Percentiles rank a stretch among this genome's conserved stretches.
Conservation (phyloP, 2,888 invertebrate species). For the Rapana venosa region DNA sequence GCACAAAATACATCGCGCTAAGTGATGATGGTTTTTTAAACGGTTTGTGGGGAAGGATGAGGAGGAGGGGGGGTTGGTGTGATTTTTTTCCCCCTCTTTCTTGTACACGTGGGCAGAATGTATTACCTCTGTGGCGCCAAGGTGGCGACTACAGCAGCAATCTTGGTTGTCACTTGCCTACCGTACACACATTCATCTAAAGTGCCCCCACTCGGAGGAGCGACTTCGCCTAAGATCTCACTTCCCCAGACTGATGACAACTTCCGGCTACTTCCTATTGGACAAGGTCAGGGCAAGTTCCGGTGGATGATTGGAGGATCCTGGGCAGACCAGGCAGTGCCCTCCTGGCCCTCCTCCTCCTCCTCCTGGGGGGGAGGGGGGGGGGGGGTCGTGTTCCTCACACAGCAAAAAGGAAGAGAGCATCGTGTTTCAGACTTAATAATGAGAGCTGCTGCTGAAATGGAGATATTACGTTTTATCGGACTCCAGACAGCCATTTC, state of each 20-base stretch:
- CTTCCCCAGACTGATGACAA: constrained; percentile 27
- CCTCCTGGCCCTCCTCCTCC: not conserved
- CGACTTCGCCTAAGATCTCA: constrained; percentile 34
- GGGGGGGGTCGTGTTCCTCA: not conserved
- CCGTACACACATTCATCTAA: constrained; percentile 24
- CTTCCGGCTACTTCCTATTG: constrained; percentile 30
- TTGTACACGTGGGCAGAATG: not conserved
- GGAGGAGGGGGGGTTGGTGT: no score
- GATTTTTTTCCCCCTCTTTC: no score
- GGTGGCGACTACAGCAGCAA: not conserved
- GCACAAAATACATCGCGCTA: no score
- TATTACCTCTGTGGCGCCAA: not conserved
- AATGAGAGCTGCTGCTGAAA: not conserved
- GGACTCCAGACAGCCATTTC: not conserved
- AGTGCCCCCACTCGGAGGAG: constrained; percentile 28
- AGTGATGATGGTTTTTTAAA: no score
- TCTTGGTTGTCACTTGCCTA: not conserved
- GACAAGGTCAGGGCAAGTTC: constrained; percentile 39
- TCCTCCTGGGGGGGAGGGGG: not conserved
- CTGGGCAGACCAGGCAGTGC: constrained; percentile 25
- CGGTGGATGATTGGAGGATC: constrained; percentile 37
- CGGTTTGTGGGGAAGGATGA: no score
- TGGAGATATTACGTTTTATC: not conserved
- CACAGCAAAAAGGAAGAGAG: not conserved
- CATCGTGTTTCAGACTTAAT: not conserved